phyloP scores from a whole-genome alignment of 2,888 invertebrate species.

The Amiota minor region DNA sequence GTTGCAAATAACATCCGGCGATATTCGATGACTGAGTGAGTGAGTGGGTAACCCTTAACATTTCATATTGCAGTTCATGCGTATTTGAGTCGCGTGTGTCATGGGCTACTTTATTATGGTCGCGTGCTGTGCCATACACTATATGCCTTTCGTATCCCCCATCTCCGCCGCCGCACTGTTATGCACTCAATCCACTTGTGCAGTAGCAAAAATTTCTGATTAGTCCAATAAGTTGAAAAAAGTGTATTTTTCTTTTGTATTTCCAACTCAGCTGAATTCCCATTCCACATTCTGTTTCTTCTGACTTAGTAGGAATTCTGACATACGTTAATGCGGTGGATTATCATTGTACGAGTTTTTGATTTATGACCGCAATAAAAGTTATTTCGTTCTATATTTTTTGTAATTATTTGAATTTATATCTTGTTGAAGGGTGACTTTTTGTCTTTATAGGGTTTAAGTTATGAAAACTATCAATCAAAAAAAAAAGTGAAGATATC shows the following conservation, averaged over 20 bases:
- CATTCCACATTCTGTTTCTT: neutral
- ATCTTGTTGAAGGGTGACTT: neutral
- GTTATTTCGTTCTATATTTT: constrained; percentile 52
- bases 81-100: constrained; percentile 50
- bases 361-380: constrained; percentile 72
- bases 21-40: neutral
- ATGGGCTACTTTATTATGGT: constrained; percentile 57
- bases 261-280: neutral
- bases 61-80: neutral
- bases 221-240: constrained; percentile 70
- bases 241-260: constrained; percentile 44
- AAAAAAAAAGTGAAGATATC: too few relatives aligned
- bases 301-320: constrained; percentile 34
- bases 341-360: constrained; percentile 66
- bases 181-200: constrained; percentile 27
- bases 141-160: constrained; percentile 16
- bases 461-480: too few relatives aligned
- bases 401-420: constrained; percentile 54
- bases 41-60: constrained; percentile 16
- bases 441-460: too few relatives aligned
- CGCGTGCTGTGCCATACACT: constrained; percentile 26
- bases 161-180: neutral
- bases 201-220: constrained; percentile 46
- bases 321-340: constrained; percentile 51
- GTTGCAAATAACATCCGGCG: constrained; percentile 44